Conservation (phyloP, 2,113 vertebrate genomes). For the Saccopteryx bilineata region DNA sequence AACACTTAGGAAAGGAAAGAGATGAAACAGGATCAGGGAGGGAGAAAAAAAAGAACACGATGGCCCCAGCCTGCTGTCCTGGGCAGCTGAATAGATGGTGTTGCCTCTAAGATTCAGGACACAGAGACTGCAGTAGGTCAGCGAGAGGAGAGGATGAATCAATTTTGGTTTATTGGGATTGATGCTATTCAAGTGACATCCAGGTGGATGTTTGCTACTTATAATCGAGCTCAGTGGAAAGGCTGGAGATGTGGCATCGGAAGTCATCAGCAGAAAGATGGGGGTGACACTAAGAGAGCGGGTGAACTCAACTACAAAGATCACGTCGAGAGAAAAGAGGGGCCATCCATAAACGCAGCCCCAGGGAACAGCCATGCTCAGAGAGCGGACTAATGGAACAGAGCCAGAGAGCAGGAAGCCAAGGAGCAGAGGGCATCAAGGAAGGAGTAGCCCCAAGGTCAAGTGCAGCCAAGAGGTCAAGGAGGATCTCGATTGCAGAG, state of each 20-base stretch:
- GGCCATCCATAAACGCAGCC: background rate
- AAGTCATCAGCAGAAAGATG: background rate
- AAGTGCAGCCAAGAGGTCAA: too few species aligned
- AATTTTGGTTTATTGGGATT: background rate
- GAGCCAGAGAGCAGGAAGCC: background rate
- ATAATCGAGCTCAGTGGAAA: background rate
- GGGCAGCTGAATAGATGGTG: background rate
- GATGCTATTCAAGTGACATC: background rate
- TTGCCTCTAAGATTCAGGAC: background rate
- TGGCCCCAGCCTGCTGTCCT: background rate
- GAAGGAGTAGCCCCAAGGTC: too few species aligned
- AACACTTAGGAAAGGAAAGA: background rate
- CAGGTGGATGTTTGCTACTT: background rate
- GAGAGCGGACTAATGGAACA: background rate
- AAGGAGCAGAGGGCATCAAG: background rate
- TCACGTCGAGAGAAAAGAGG: background rate
- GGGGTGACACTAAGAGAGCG: background rate
- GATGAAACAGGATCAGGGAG: background rate
- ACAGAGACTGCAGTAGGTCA: too few species aligned
- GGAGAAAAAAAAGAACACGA: background rate
- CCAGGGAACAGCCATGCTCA: background rate
- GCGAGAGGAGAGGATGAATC: background rate
- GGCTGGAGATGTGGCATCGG: background rate
- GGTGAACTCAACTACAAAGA: background rate
- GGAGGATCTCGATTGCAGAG: too few species aligned